phyloP scores from a whole-genome alignment of 2,113 vertebrate genomes.

The Pteropus alecto region DNA sequence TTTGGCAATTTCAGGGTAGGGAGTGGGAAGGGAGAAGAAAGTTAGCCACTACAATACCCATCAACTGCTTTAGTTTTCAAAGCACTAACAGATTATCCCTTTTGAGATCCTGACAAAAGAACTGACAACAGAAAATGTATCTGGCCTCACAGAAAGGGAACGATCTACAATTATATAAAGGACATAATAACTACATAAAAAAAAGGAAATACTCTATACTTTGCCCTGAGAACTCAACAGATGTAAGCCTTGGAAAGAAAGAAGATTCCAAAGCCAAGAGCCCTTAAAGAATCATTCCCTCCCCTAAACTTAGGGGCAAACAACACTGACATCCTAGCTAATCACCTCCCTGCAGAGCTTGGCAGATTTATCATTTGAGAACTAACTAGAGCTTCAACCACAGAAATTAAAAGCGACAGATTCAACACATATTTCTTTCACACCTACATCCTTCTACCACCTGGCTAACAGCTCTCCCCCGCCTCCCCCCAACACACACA shows the following conservation, averaged over 20 bases:
- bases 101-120: background rate
- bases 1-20: background rate
- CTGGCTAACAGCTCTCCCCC: no score
- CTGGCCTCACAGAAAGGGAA: background rate
- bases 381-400: background rate
- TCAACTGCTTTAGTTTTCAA: background rate
- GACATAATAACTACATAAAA: accelerated
- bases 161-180: background rate
- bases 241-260: background rate
- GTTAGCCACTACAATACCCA: background rate
- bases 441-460: background rate
- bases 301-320: background rate
- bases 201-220: background rate
- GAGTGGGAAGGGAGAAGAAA: background rate
- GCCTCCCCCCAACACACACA: no score
- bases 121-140: background rate
- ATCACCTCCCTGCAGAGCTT: background rate
- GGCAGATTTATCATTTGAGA: background rate
- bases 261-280: background rate
- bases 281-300: background rate
- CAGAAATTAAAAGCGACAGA: background rate
- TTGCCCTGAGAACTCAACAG: background rate
- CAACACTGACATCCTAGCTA: background rate
- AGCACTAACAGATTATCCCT: background rate
- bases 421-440: background rate